Evolutionary conservation across 64 coral and sea anemone genomes (phyloP).

Genomic region (Montipora efflorescens): DNA sequence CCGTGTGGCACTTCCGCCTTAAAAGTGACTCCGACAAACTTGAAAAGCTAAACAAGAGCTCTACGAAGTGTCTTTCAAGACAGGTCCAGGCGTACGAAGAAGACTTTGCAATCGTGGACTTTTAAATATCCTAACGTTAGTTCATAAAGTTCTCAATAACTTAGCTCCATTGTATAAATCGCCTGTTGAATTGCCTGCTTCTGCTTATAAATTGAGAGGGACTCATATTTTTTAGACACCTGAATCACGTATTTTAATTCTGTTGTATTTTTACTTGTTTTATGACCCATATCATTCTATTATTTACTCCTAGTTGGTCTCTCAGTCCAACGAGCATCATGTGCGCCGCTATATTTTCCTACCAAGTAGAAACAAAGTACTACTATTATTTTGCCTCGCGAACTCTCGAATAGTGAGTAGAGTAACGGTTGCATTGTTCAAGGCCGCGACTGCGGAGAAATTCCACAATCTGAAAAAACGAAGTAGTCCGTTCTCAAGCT

Average conservation of each 20-base stretch:
- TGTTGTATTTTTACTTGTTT: neutral
- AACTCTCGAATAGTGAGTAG: too few species aligned
- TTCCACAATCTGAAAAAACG: too few species aligned
- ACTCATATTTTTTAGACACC: neutral
- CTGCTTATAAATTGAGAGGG: conserved; percentile 26
- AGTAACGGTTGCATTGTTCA: too few species aligned
- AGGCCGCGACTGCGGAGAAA: too few species aligned
- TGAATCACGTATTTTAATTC: neutral
- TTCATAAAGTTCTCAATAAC: conserved; percentile 38
- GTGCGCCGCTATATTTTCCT: neutral
- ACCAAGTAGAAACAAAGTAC: neutral
- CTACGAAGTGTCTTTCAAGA: too few species aligned
- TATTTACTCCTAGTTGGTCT: neutral
- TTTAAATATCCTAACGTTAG: conserved; percentile 19
- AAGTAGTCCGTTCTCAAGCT: too few species aligned
- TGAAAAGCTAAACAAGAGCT: too few species aligned
- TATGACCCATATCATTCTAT: neutral
- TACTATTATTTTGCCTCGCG: too few species aligned
- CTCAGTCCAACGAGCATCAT: neutral
- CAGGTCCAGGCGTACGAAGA: too few species aligned
- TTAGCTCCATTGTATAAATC: neutral
- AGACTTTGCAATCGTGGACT: neutral
- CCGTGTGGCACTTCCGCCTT: too few species aligned
- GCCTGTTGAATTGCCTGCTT: conserved; percentile 29
- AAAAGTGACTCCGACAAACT: too few species aligned